A percentile compares a stretch with the other conserved stretches of the same genome.
These are phyloP conservation scores for Pterostichus niger DNA, from an alignment of 2,888 invertebrate genomes.

Conservation along the genomic window DNA sequence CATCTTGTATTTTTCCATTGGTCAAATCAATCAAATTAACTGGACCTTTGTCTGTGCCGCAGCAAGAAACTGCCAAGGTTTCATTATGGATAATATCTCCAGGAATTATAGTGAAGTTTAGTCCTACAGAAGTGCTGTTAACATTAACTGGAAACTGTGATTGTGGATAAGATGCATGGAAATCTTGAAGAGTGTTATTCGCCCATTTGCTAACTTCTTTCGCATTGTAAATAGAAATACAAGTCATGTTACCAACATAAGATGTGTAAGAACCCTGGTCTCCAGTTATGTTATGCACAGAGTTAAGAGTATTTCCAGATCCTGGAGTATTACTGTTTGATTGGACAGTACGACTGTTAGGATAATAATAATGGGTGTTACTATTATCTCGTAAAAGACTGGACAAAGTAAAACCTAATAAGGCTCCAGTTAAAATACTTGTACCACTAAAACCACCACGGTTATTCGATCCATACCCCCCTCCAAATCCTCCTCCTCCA, in stretches of 20 bases:
- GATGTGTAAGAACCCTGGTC: slow-evolving; percentile 48
- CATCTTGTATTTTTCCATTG: slow-evolving; percentile 53
- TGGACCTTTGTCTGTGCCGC: slow-evolving; percentile 48
- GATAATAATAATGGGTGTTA: slow-evolving; percentile 48
- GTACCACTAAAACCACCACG: slow-evolving; percentile 24
- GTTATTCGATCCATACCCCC: background rate
- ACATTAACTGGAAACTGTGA: slow-evolving; percentile 29
- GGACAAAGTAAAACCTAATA: slow-evolving; percentile 22
- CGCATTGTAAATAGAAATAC: slow-evolving; percentile 60
- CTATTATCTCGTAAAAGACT: slow-evolving; percentile 41
- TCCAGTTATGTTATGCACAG: slow-evolving; percentile 1
- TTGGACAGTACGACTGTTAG: slow-evolving; percentile 40
- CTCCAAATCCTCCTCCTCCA: slow-evolving; percentile 20
- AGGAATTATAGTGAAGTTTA: slow-evolving; percentile 58
- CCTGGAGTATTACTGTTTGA: background rate
- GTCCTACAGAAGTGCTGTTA: slow-evolving; percentile 20
- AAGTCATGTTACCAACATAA: slow-evolving; percentile 60
- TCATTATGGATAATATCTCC: slow-evolving; percentile 63
- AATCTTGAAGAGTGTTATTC: slow-evolving; percentile 45
- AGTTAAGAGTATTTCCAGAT: background rate
- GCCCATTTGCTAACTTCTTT: slow-evolving; percentile 56
- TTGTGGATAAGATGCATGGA: slow-evolving; percentile 29
- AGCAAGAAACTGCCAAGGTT: slow-evolving; percentile 50
- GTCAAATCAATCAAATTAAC: slow-evolving; percentile 41
- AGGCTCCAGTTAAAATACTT: slow-evolving; percentile 1